Evolutionary conservation across 1,140 invertebrate genomes (phyloP).

Genomic region (Reticulitermes speratus): DNA sequence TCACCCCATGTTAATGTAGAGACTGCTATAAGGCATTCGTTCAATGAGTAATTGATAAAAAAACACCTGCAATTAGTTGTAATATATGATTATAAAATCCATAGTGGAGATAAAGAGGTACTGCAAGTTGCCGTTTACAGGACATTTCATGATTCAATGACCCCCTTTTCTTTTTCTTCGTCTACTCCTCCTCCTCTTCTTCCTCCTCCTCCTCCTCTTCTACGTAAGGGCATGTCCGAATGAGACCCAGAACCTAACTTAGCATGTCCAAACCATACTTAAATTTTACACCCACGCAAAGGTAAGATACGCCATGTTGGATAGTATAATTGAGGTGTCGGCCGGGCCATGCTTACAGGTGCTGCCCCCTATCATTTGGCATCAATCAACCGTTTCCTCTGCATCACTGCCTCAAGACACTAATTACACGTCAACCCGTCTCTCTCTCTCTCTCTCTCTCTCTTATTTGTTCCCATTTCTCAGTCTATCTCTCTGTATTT

Average conservation of each 20-base stretch:
- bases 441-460: not conserved
- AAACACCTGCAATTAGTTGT: not conserved
- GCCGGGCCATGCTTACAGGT: not conserved
- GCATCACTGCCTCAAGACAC: constrained; percentile 12
- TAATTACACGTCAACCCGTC: not conserved
- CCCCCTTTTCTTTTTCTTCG: not conserved
- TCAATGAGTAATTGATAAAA: not conserved
- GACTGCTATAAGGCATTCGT: not conserved
- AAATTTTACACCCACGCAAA: not conserved
- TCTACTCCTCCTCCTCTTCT: too few relatives aligned
- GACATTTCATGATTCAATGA: not conserved
- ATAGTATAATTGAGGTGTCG: constrained; percentile 7
- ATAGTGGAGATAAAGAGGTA: not conserved
- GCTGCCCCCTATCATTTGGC: constrained; percentile 16
- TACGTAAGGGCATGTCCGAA: not conserved
- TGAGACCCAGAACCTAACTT: not conserved
- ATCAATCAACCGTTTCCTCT: constrained; percentile 8
- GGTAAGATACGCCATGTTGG: not conserved
- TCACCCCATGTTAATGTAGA: not conserved
- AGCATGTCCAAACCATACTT: not conserved
- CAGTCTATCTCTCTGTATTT: not conserved
- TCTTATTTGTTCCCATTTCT: not conserved
- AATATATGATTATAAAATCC: not conserved
- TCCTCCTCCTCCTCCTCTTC: not conserved
- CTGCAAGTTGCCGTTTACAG: not conserved